A percentile compares a stretch with the other conserved stretches of the same genome.
Conservation (phyloP, 1,140 invertebrate species). For the Notospermus geniculatus region DNA sequence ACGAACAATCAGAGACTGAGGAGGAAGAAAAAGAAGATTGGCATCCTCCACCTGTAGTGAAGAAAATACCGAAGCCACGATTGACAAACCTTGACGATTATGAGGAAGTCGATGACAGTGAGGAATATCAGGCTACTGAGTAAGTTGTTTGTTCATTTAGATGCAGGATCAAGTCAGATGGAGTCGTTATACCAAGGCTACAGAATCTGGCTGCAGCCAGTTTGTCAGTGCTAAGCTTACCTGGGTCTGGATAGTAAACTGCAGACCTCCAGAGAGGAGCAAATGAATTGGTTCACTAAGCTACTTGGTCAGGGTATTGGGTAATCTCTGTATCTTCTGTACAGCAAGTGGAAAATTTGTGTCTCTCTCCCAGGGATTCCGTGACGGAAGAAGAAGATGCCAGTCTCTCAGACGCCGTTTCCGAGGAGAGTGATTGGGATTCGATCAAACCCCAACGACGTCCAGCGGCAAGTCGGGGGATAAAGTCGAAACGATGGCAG, state of each 20-base stretch:
- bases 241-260: too few species aligned
- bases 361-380: too few species aligned
- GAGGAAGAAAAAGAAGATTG: constrained; percentile 49
- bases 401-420: too few species aligned
- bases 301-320: background rate
- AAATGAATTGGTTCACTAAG: background rate
- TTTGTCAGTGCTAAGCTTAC: background rate
- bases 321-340: background rate
- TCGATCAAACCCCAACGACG: too few species aligned
- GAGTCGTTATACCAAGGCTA: too few species aligned
- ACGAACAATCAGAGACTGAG: constrained; percentile 34
- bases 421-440: too few species aligned
- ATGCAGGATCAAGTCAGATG: too few species aligned
- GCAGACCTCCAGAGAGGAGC: too few species aligned
- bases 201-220: too few species aligned
- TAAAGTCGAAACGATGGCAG: too few species aligned
- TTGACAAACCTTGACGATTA: constrained; percentile 37
- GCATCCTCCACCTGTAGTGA: constrained; percentile 34
- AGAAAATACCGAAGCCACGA: constrained; percentile 24
- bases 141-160: constrained; percentile 9
- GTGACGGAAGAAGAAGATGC: too few species aligned
- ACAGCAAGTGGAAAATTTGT: background rate
- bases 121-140: constrained; percentile 29
- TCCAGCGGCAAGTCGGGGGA: too few species aligned
- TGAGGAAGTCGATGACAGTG: constrained; percentile 35